Conservation (phyloP, 64 coral and sea anemone genomes). For the Pachyseris speciosa region DNA sequence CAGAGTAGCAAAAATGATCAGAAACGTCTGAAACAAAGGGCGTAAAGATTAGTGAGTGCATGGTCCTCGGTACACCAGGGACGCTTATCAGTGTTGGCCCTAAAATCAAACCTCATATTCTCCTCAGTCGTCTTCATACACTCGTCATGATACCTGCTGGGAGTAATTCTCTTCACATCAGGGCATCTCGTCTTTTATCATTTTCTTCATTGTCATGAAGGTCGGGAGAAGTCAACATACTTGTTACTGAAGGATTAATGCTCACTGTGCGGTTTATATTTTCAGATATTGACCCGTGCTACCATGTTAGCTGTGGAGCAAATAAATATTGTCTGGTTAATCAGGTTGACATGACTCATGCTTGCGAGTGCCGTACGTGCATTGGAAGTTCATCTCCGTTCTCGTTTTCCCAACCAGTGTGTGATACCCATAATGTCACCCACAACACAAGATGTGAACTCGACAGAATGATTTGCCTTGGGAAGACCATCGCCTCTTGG, state of each 20-base stretch:
- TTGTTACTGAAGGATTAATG: neutral
- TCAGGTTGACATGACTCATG: neutral
- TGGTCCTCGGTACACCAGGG: too few species aligned
- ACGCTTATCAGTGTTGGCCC: too few species aligned
- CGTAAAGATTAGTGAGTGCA: too few species aligned
- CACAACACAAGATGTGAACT: neutral
- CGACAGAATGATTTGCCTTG: neutral
- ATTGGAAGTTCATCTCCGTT: neutral
- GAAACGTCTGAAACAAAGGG: too few species aligned
- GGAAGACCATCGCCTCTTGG: neutral
- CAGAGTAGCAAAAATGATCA: too few species aligned
- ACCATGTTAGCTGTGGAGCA: neutral
- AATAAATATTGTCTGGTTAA: neutral
- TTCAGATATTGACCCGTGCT: slow-evolving; percentile 8
- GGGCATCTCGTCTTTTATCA: too few species aligned
- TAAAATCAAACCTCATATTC: too few species aligned
- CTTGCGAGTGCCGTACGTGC: neutral
- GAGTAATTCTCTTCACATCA: too few species aligned
- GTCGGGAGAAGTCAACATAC: too few species aligned
- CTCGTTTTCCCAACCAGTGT: neutral
- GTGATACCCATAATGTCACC: neutral
- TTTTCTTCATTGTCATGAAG: too few species aligned
- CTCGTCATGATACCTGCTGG: too few species aligned
- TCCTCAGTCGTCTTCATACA: too few species aligned
- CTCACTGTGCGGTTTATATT: neutral